A percentile compares a stretch with the other conserved stretches of the same genome.
These are phyloP conservation scores for Zelostemma sp. DNA, from an alignment of 1,140 invertebrate genomes.

Conservation along the genomic window DNA sequence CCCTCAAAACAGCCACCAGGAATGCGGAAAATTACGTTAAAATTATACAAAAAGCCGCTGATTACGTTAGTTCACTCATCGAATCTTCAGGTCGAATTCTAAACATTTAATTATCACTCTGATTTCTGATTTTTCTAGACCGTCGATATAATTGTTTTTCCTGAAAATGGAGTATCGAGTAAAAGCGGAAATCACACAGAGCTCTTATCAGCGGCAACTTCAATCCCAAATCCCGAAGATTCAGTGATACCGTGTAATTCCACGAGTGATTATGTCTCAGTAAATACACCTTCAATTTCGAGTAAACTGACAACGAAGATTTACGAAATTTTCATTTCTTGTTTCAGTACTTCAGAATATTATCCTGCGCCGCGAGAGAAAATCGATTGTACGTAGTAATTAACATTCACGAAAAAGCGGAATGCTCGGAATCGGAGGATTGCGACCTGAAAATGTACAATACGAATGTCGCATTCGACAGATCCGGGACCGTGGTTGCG, in stretches of 20 bases:
- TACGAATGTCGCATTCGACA: too few relatives aligned
- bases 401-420: conserved; percentile 77
- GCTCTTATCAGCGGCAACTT: conserved; percentile 56
- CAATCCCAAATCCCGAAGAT: conserved; percentile 49
- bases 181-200: conserved; percentile 15
- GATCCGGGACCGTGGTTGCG: too few relatives aligned
- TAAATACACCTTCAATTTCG: neutral
- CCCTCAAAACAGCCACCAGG: conserved; percentile 19
- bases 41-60: conserved; percentile 33
- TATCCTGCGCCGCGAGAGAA: conserved; percentile 73
- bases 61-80: conserved; percentile 31
- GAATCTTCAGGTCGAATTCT: too few relatives aligned
- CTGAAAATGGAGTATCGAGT: conserved; percentile 76
- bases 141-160: too few relatives aligned
- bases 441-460: conserved; percentile 76
- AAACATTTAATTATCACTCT: conserved; percentile 4
- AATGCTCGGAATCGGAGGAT: conserved; percentile 65
- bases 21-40: conserved; percentile 42
- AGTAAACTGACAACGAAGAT: neutral
- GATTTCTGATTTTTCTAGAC: conserved; percentile 62
- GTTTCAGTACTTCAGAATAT: too few relatives aligned
- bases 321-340: too few relatives aligned
- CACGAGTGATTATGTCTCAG: conserved; percentile 16
- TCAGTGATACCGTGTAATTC: conserved; percentile 38
- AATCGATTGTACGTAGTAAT: conserved; percentile 76